phyloP scores from a whole-genome alignment of 2,113 vertebrate species.

The Mus spicilegus region DNA sequence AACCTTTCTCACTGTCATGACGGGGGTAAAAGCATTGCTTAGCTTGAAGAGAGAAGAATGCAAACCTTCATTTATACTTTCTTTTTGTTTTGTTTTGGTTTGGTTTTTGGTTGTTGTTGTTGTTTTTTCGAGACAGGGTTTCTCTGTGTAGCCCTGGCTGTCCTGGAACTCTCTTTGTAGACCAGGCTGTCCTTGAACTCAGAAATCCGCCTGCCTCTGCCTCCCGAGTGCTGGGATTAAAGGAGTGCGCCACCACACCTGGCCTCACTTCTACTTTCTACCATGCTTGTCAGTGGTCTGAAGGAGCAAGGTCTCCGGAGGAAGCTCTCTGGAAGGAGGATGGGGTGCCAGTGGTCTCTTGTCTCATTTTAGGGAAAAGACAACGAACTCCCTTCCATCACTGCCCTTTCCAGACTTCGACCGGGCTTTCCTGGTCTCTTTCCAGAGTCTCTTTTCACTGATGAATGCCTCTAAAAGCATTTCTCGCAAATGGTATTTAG shows the following conservation, averaged over 20 bases:
- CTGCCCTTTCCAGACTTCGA: background rate
- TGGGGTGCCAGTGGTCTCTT: background rate
- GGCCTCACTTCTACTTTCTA: background rate
- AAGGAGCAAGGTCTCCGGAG: background rate
- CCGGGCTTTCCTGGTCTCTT: background rate
- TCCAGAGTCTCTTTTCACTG: background rate
- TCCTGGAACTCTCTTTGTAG: too few relatives aligned
- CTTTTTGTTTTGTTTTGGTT: too few relatives aligned
- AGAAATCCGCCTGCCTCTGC: too few relatives aligned
- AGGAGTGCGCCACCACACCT: too few relatives aligned
- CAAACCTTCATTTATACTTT: background rate
- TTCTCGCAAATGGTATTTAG: constrained; percentile 23
- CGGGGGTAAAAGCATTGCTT: background rate
- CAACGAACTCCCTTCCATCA: background rate
- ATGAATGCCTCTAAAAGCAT: constrained; percentile 42
- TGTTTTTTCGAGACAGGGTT: too few relatives aligned
- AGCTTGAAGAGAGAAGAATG: background rate
- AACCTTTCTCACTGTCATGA: background rate
- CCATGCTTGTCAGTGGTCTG: background rate
- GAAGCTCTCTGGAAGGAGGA: background rate
- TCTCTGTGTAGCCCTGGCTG: too few relatives aligned
- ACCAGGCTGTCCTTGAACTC: too few relatives aligned
- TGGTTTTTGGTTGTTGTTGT: too few relatives aligned
- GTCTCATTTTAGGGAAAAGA: constrained; percentile 24
- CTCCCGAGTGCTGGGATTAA: too few relatives aligned